These are phyloP conservation scores for Rhabdophis nuchalis DNA, from an alignment of 2,797 vertebrate species.

Conservation along the genomic window DNA sequence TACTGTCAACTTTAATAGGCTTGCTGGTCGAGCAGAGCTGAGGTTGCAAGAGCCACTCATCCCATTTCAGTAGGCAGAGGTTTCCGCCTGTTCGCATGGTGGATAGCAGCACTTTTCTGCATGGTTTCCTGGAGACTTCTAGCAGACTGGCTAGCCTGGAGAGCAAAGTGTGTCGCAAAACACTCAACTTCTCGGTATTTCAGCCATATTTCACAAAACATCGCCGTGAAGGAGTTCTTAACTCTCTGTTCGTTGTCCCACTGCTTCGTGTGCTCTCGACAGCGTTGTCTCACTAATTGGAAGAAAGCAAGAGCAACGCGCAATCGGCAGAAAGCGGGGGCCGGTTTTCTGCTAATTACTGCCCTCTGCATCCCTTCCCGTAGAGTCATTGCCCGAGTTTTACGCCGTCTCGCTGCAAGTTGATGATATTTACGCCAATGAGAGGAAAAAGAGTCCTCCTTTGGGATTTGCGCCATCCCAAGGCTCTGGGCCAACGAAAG, in stretches of 20 bases:
- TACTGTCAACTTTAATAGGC: neutral
- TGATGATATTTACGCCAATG: slow-evolving; percentile 72
- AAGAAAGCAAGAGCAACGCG: slow-evolving; percentile 75
- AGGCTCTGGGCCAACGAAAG: neutral
- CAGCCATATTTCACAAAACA: slow-evolving; percentile 63
- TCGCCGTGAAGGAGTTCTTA: neutral
- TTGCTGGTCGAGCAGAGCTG: neutral
- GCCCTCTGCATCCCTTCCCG: slow-evolving; percentile 75
- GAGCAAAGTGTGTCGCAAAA: neutral
- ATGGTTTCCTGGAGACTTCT: neutral
- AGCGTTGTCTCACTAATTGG: slow-evolving; percentile 77
- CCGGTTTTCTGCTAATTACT: slow-evolving; percentile 76
- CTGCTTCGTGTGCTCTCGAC: slow-evolving; percentile 52
- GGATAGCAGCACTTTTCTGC: neutral
- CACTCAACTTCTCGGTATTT: slow-evolving; percentile 53
- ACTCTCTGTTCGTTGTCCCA: slow-evolving; percentile 52
- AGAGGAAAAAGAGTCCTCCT: slow-evolving; percentile 18
- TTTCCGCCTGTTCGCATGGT: neutral
- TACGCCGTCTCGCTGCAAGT: slow-evolving; percentile 72
- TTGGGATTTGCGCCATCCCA: slow-evolving; percentile 49
- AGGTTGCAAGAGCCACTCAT: neutral
- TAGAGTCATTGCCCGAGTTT: slow-evolving; percentile 73
- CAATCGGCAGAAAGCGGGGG: slow-evolving; percentile 75
- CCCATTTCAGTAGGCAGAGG: neutral
- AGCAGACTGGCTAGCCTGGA: neutral